Evolutionary conservation across 1,140 invertebrate genomes (phyloP), one percentile per base, ranked within the genome.

Genomic region (Lordiphosa collinella): DNA sequence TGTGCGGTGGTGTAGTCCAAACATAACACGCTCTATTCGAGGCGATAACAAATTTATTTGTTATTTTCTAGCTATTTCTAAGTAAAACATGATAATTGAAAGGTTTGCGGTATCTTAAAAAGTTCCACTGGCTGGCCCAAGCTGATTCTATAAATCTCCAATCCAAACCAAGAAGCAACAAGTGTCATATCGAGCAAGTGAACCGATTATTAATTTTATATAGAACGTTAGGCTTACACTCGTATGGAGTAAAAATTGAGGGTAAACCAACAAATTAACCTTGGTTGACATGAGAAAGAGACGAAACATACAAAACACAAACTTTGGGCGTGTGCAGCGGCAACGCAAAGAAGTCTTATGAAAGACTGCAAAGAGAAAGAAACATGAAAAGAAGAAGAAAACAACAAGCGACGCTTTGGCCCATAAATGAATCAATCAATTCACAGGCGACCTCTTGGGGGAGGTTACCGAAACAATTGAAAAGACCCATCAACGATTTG

Each of bases 341-440:
- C 32, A n/a, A n/a, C 47, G 18, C 32, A 36, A 46, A 35, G 40
- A 66, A 46, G 63, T 50, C 62, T 57, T 58, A 66, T 62, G 63
- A 66, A 66, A 66, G 36, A 10, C 34, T 25, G 47, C 12, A 44
- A 25, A 52, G 60, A 63, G 48, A 63, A 63, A 32, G 38, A 61
- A 46, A 52, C 32, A 64, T 29, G 44, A 32, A 38, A 34, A 34
- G 40, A 56, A 50, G 36, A 53, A 60, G 61, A 65, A 48, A 43
- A 38, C 40, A 60, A 25, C 37, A 54, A 75, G 25, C 35, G 12
- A 32, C 32, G 11, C 18, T 40, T 36, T 18, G 34, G 29, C 22
- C 11, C 22, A 8, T 44, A 40, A 67, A 72, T 79, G 52, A 60
- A 69, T 78, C 62, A 79, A 78, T 75, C 60, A 70, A 79, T 82